Conservation (phyloP, 2,113 vertebrate species). For the Gavialis gangeticus region DNA sequence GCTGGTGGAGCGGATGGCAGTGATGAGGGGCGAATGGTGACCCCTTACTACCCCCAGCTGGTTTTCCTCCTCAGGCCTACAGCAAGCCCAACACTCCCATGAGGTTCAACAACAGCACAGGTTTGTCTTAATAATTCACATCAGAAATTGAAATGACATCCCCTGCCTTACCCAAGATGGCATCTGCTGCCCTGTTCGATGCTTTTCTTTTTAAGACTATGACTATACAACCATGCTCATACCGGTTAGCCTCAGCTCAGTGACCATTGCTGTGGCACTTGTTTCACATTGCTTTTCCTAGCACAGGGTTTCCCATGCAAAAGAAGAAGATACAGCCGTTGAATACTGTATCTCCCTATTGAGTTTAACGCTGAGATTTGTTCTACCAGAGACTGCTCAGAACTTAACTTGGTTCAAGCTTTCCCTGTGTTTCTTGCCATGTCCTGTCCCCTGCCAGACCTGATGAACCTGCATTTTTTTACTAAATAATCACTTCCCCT, state of each 20-base stretch:
- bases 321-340: background rate
- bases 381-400: background rate
- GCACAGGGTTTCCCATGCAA: accelerated
- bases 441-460: background rate
- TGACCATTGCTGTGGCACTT: background rate
- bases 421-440: background rate
- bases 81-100: background rate
- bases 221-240: background rate
- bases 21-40: background rate
- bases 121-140: slow-evolving; percentile 39
- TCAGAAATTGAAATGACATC: background rate
- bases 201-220: slow-evolving; percentile 12
- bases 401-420: background rate
- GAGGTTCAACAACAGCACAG: slow-evolving; percentile 15
- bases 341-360: background rate
- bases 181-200: slow-evolving; percentile 5
- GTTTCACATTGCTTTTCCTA: background rate
- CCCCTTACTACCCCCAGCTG: background rate
- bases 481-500: no score
- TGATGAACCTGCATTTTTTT: background rate
- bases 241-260: background rate
- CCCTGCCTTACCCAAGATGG: slow-evolving; percentile 33
- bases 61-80: background rate
- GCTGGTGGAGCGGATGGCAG: background rate
- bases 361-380: background rate